Conservation (phyloP, 2,113 vertebrate genomes). For the Paracanthobrama guichenoti region DNA sequence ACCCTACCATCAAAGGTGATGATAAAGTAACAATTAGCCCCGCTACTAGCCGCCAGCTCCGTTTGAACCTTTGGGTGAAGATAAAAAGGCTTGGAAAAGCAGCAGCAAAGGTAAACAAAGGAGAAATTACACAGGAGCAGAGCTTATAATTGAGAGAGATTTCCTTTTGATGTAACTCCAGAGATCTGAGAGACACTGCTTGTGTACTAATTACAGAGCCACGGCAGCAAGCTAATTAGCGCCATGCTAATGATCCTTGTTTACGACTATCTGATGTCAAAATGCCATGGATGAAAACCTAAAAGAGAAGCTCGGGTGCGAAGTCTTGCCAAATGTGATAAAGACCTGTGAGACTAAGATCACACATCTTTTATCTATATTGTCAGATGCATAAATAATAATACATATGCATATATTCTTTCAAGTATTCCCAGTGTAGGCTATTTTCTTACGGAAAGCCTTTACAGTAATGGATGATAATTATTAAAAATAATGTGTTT, state of each 20-base stretch:
- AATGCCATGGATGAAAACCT: conserved; percentile 64
- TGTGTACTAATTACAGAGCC: conserved; percentile 71
- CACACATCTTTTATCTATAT: neutral
- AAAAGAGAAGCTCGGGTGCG: conserved; percentile 61
- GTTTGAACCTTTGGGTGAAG: conserved; percentile 41
- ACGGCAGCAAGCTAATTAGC: conserved; percentile 71
- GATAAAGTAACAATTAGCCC: conserved; percentile 37
- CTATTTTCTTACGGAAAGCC: neutral
- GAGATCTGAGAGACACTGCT: conserved; percentile 67
- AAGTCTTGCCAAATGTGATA: conserved; percentile 51
- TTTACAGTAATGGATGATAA: conserved; percentile 3
- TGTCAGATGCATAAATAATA: conserved; percentile 8
- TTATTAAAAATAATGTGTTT: neutral
- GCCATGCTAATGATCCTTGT: conserved; percentile 75
- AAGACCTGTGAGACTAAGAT: conserved; percentile 12
- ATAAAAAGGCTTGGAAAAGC: conserved; percentile 39
- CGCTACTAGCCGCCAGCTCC: conserved; percentile 8
- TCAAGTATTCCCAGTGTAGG: neutral
- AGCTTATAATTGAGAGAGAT: conserved; percentile 69
- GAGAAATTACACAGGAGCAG: conserved; percentile 58
- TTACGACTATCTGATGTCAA: conserved; percentile 71
- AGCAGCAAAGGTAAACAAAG: conserved; percentile 71
- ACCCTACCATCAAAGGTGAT: conserved; percentile 42
- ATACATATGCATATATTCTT: conserved; percentile 8
- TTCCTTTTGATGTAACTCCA: conserved; percentile 75